Percentiles rank a stretch among this genome's conserved stretches.
These are phyloP conservation scores for Uloborus plumipes DNA, from an alignment of 2,888 invertebrate genomes.

Conservation along the genomic window DNA sequence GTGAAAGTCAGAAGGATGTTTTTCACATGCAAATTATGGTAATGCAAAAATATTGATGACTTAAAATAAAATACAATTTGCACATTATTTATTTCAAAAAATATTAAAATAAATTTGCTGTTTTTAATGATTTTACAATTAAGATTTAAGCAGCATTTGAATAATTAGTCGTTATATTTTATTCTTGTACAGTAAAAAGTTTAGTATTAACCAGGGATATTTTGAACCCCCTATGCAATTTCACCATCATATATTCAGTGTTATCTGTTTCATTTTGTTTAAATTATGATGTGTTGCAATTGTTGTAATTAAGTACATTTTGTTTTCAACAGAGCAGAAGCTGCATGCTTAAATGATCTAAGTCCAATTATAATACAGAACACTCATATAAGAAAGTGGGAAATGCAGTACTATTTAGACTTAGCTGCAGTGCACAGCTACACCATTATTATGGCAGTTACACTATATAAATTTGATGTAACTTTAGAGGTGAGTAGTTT, in stretches of 20 bases:
- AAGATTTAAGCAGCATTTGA: too few species aligned
- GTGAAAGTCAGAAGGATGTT: too few species aligned
- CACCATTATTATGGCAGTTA: slow-evolving; percentile 51
- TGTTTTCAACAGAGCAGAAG: slow-evolving; percentile 19
- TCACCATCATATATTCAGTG: neutral
- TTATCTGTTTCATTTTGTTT: neutral
- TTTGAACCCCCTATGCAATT: too few species aligned
- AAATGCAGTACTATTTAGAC: slow-evolving; percentile 52
- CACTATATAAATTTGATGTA: slow-evolving; percentile 43
- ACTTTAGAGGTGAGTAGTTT: slow-evolving; percentile 31
- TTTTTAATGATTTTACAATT: too few species aligned
- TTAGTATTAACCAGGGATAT: too few species aligned
- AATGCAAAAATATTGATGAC: too few species aligned
- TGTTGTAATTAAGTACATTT: neutral
- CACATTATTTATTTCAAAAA: too few species aligned
- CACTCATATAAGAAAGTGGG: slow-evolving; percentile 54
- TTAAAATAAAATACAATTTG: too few species aligned
- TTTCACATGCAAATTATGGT: too few species aligned
- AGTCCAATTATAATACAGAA: slow-evolving; percentile 43
- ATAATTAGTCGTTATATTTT: too few species aligned
- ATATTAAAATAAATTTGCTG: too few species aligned
- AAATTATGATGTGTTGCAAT: neutral
- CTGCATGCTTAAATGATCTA: slow-evolving; percentile 31
- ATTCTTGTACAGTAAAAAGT: too few species aligned
- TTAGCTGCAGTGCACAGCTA: slow-evolving; percentile 35